Evolutionary conservation across 2,113 vertebrate species (phyloP).

Genomic region (Poeciliopsis turrubarensis): DNA sequence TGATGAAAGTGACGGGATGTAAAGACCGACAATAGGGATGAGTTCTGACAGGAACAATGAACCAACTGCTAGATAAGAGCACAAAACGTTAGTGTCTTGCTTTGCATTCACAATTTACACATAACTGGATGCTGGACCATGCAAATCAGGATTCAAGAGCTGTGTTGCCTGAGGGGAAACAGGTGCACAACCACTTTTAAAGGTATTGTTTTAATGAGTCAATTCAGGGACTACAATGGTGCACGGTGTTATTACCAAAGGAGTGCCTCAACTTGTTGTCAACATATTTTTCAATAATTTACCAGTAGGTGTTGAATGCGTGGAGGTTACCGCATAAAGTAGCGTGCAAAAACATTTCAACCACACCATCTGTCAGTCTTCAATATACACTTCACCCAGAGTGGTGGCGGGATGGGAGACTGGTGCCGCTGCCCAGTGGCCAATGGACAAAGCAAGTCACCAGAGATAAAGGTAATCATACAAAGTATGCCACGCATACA

Average conservation of each 20-base stretch:
- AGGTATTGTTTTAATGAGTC: not conserved
- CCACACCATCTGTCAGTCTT: not conserved
- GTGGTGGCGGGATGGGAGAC: not conserved
- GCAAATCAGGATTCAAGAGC: conserved; percentile 42
- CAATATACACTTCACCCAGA: not conserved
- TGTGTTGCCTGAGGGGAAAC: not conserved
- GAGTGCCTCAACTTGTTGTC: conserved; percentile 4
- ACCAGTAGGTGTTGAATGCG: not conserved
- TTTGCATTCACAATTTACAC: conserved; percentile 40
- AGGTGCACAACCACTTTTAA: conserved; percentile 13
- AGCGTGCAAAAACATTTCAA: not conserved
- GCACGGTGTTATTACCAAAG: not conserved
- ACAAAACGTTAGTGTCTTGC: conserved; percentile 19
- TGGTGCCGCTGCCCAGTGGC: not conserved
- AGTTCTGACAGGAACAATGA: not conserved
- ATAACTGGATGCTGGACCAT: conserved; percentile 1
- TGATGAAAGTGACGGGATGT: conserved; percentile 24
- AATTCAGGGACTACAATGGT: not conserved
- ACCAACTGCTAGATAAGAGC: conserved; percentile 5
- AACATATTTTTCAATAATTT: not conserved
- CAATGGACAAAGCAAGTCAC: too few relatives aligned
- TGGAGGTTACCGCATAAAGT: not conserved
- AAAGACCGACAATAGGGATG: conserved; percentile 13
- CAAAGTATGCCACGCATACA: too few relatives aligned
- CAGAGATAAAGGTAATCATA: too few relatives aligned